Percentiles rank a stretch among this genome's conserved stretches.
phyloP scores from a whole-genome alignment of 2,797 vertebrate species.

The Yasuhikotakia modesta region DNA sequence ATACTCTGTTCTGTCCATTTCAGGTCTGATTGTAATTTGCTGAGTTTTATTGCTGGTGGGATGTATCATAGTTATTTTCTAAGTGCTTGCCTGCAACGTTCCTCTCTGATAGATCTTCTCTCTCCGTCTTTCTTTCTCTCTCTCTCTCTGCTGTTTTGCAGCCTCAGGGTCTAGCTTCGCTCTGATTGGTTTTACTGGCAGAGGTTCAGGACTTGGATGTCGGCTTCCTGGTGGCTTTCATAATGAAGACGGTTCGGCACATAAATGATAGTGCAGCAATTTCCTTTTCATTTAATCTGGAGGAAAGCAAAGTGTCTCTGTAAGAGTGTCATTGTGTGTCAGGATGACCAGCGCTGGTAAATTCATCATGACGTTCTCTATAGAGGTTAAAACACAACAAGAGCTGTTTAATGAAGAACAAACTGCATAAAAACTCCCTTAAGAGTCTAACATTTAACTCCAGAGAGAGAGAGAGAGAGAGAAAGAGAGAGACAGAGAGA shows the following conservation, averaged over 20 bases:
- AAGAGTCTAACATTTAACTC: neutral
- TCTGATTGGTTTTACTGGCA: constrained; percentile 74
- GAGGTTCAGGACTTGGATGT: constrained; percentile 64
- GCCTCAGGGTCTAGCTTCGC: constrained; percentile 56
- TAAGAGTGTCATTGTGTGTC: constrained; percentile 57
- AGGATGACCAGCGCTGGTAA: constrained; percentile 35
- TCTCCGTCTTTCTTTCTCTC: constrained; percentile 38
- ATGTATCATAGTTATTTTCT: constrained; percentile 18
- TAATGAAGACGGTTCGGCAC: constrained; percentile 72
- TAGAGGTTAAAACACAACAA: constrained; percentile 23
- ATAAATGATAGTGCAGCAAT: constrained; percentile 62
- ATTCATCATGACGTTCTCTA: constrained; percentile 16
- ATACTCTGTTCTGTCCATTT: neutral
- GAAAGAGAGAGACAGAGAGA: neutral
- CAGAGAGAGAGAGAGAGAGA: neutral
- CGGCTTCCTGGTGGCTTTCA: constrained; percentile 62
- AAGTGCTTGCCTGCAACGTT: constrained; percentile 37
- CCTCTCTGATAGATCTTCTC: constrained; percentile 38
- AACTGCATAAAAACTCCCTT: constrained; percentile 1
- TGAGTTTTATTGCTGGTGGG: neutral
- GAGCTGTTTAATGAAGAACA: constrained; percentile 3
- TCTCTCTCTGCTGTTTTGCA: constrained; percentile 24
- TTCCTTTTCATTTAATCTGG: constrained; percentile 66
- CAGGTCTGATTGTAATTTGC: constrained; percentile 17
- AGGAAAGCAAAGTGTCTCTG: constrained; percentile 56